Base-by-base conservation (phyloP, 2,888 invertebrate species). In the Sericinus montela region DNA sequence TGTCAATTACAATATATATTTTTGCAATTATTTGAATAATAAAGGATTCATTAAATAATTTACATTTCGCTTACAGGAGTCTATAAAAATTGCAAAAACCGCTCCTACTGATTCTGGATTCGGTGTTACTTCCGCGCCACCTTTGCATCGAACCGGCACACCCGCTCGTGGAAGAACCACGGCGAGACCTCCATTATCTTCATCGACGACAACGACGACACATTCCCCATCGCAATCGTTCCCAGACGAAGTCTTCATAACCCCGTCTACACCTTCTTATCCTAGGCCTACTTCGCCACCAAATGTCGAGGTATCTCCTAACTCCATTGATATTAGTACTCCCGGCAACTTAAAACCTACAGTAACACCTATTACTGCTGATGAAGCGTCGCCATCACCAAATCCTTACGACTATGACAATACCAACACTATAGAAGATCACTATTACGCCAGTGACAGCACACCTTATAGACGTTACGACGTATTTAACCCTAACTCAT, bases 11-110 rank as follows among this genome's bases (percentile, higher is more conserved):
- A 19, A 19, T 19, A 3, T 19, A 19, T 19, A 19, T 3, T 19
- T 19, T n/a, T n/a, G n/a, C n/a, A n/a, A n/a, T n/a, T n/a, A n/a
- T n/a, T n/a, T n/a, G n/a, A n/a, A n/a, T n/a, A n/a, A n/a, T n/a
- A n/a, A n/a, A n/a, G n/a, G n/a, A n/a, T 19, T 19, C 10, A 29
- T 35, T 25, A 25, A 32, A 11, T 13, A 11, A 15, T 5, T 28
- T 2, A 14, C 10, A 23, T 37, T 19, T 7, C 39, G 5, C 6
- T 83, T 84, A 45, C 80, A 93, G 85, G 93, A 94, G 55, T 95
- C 95, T 15, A 90, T 95, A 10, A 91, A 92, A 59, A 91, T 92
- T 34, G 92, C 94, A 16, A 95, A 94, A 79, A 91, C 92, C 43
- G 91, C 91, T 7, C 93, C 94, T 0, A 91, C 94, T 0, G 91